Evolutionary conservation across 2,113 vertebrate genomes (phyloP).

Genomic region (Noturus placidus): DNA sequence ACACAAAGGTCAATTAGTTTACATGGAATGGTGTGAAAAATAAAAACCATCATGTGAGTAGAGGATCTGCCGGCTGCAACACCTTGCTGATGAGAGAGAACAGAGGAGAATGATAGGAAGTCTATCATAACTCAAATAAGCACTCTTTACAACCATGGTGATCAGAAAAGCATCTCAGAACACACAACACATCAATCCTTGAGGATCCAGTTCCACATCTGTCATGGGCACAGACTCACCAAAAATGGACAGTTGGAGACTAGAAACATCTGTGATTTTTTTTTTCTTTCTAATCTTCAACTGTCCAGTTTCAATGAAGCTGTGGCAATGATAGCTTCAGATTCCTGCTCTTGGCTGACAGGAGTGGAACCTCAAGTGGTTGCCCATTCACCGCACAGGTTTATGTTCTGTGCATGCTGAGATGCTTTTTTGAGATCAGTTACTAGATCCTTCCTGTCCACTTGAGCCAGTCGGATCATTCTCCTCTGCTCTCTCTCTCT

Average conservation of each 20-base stretch:
- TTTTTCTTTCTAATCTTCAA: too few species aligned
- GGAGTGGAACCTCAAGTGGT: too few species aligned
- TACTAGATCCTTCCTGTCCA: not conserved
- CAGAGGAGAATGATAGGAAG: not conserved
- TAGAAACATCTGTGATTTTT: too few species aligned
- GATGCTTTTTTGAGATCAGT: not conserved
- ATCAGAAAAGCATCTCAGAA: not conserved
- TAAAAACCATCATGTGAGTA: not conserved
- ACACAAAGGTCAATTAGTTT: not conserved
- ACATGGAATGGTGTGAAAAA: not conserved
- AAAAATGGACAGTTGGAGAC: too few species aligned
- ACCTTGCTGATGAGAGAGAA: not conserved
- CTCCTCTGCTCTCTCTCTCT: not conserved
- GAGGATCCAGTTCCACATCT: not conserved
- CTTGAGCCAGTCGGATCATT: not conserved
- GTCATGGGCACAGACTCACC: too few species aligned
- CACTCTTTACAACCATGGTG: not conserved
- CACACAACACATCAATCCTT: not conserved
- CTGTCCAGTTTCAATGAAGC: too few species aligned
- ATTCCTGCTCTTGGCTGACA: too few species aligned
- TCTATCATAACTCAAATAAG: not conserved
- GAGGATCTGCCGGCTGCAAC: not conserved
- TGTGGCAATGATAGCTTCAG: too few species aligned
- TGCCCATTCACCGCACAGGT: too few species aligned
- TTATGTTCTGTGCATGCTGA: too few species aligned